A percentile compares a stretch with the other conserved stretches of the same genome.
Conservation (phyloP, 2,797 vertebrate genomes). For the Ctenosaura bakeri region DNA sequence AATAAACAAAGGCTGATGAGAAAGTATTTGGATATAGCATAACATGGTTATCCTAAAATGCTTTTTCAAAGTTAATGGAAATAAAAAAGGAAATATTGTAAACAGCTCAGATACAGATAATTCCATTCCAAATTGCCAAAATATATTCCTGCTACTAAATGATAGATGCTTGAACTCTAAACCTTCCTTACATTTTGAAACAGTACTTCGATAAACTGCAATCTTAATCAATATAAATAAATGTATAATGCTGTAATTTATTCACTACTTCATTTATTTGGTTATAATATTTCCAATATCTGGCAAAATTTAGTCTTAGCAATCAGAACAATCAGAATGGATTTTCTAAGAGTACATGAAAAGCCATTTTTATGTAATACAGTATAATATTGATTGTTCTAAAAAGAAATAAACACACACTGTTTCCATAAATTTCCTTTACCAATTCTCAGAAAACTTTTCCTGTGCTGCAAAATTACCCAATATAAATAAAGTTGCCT, state of each 20-base stretch:
- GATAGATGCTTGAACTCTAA: not conserved
- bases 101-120: not conserved
- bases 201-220: not conserved
- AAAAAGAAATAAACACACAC: not conserved
- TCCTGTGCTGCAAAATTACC: not conserved
- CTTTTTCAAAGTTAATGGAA: not conserved
- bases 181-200: not conserved
- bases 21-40: not conserved
- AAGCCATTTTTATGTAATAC: not conserved
- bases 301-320: not conserved
- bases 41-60: not conserved
- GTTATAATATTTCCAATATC: not conserved
- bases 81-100: not conserved
- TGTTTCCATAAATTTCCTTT: not conserved
- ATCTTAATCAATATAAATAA: not conserved
- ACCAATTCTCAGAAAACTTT: not conserved
- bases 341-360: not conserved
- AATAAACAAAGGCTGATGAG: not conserved
- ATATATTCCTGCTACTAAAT: not conserved
- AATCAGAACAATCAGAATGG: not conserved
- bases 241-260: not conserved
- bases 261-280: not conserved
- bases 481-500: not conserved
- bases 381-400: not conserved
- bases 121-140: not conserved